Evolutionary conservation across 1,140 invertebrate genomes (phyloP), one percentile per base, ranked within the genome.

Genomic region (Drosophila pallidifrons): DNA sequence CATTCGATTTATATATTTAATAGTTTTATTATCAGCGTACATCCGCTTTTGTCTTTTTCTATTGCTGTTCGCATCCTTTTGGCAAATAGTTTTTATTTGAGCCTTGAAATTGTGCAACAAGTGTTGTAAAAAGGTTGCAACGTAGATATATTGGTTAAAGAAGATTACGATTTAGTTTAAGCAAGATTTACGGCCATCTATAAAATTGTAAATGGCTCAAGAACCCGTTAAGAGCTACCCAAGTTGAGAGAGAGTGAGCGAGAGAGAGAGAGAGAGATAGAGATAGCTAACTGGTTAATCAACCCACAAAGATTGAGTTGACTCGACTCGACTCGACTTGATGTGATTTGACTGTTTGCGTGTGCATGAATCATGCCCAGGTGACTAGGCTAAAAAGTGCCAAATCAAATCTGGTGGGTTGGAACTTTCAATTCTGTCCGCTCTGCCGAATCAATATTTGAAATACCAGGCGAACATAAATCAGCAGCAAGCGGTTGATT

Each of bases 311-410:
- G 49, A 78, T n/a, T 68, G 45, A 71, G 10, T 75, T 43, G 57
- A 47, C n/a, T 46, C n/a, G n/a, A 8, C n/a, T 46, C n/a, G n/a
- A 8, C 41, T 43, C 46, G 46, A 20, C 16, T 47, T 13, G 46
- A 43, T 13, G 7, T 69, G 28, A 32, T 66, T 41, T 41, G 38
- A 43, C 28, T 59, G 70, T 55, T 8, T 69, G 45, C 59, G 45
- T 15, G 25, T 38, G 47, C 25, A 66, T 75, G 65, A 74, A 72
- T 80, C 65, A 58, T 63, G 38, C 20, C 16, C 77, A 78, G 75
- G 75, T 82, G 69, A 49, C 28, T 13, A 16, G 8, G 41, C 25
- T n/a, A n/a, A n/a, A n/a, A n/a, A n/a, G n/a, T n/a, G n/a, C n/a
- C n/a, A n/a, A n/a, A n/a, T n/a, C n/a, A n/a, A n/a, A n/a, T n/a